These are phyloP conservation scores for Drosophila tsacasi DNA, from an alignment of 1,140 invertebrate genomes.

Conservation along the genomic window DNA sequence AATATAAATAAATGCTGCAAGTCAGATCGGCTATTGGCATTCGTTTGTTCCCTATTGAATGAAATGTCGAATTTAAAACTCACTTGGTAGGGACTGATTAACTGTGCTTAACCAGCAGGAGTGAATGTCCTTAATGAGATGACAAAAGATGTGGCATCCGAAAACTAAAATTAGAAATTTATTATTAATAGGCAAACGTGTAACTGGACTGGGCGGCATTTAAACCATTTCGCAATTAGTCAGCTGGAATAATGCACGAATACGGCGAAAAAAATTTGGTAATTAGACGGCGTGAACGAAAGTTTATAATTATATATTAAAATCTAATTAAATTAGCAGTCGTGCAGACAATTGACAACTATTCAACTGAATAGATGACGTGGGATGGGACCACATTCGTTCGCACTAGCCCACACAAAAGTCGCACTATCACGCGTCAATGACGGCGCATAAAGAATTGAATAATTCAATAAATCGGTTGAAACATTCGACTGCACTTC, in stretches of 20 bases:
- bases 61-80: constrained; percentile 1
- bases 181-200: constrained; percentile 66
- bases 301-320: constrained; percentile 72
- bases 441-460: constrained; percentile 59
- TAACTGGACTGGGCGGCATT: constrained; percentile 31
- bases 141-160: constrained; percentile 31
- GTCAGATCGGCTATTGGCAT: constrained; percentile 10
- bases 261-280: constrained; percentile 24
- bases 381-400: neutral
- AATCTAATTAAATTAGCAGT: constrained; percentile 81
- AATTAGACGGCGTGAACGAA: constrained; percentile 43
- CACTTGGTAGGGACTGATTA: neutral
- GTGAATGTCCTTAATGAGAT: constrained; percentile 48
- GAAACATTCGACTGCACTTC: constrained; percentile 37
- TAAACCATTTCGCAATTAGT: constrained; percentile 66
- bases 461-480: constrained; percentile 57
- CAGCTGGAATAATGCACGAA: constrained; percentile 33
- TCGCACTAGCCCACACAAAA: neutral
- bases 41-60: neutral
- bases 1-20: constrained; percentile 66
- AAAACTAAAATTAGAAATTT: constrained; percentile 55
- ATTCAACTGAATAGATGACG: constrained; percentile 37
- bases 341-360: constrained; percentile 59
- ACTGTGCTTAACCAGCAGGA: neutral
- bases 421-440: constrained; percentile 54